phyloP scores from a whole-genome alignment of 2,888 invertebrate species.

The Gisinianus flammeolus region DNA sequence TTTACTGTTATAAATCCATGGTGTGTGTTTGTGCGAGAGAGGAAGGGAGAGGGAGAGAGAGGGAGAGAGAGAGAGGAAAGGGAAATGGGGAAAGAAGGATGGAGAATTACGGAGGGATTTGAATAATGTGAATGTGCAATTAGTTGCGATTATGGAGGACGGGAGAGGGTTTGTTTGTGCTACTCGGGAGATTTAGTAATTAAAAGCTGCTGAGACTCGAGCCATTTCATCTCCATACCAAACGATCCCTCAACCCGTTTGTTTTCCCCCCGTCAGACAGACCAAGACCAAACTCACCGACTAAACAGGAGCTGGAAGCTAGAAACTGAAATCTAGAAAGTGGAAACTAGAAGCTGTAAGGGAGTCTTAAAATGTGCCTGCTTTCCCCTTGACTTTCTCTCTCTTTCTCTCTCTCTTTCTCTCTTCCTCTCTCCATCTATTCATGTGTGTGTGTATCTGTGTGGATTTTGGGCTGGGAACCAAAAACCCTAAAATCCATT shows the following conservation, averaged over 20 bases:
- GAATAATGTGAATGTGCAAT: constrained; percentile 29
- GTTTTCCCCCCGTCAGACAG: too few species aligned
- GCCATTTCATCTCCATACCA: constrained; percentile 15
- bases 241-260: too few species aligned
- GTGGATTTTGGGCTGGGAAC: background rate
- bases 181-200: constrained; percentile 34
- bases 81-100: background rate
- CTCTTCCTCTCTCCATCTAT: too few species aligned
- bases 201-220: constrained; percentile 22
- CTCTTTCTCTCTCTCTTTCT: background rate
- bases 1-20: too few species aligned
- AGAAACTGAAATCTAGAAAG: too few species aligned
- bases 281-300: too few species aligned
- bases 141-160: constrained; percentile 31
- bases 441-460: background rate
- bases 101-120: background rate
- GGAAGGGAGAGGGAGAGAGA: background rate
- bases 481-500: too few species aligned
- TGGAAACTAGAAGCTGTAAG: too few species aligned
- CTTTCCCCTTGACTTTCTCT: too few species aligned
- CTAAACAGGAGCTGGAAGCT: too few species aligned
- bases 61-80: background rate
- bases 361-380: too few species aligned
- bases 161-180: background rate
- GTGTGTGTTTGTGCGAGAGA: background rate